These are phyloP conservation scores for Catocala fraxini DNA, from an alignment of 2,888 invertebrate species.

Conservation along the genomic window DNA sequence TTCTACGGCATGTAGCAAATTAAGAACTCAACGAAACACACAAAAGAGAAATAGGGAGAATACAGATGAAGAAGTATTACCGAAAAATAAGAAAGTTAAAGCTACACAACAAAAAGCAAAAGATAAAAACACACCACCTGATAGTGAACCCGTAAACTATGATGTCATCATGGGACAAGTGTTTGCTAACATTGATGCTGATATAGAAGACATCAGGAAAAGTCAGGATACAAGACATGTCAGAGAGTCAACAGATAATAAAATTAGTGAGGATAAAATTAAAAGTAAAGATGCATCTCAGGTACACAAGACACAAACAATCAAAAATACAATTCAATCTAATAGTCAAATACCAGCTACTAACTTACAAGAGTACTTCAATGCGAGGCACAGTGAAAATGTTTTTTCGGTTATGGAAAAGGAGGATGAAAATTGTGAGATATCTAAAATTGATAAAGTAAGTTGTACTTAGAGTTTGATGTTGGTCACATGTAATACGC, in stretches of 20 bases:
- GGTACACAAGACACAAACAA: slow-evolving; percentile 44
- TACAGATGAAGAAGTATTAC: slow-evolving; percentile 47
- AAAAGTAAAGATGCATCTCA: slow-evolving; percentile 25
- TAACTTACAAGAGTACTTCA: slow-evolving; percentile 41
- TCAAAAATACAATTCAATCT: slow-evolving; percentile 22
- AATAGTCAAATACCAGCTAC: slow-evolving; percentile 27
- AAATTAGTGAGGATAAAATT: slow-evolving; percentile 15
- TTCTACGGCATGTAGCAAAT: slow-evolving; percentile 55
- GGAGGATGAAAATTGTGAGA: slow-evolving; percentile 52
- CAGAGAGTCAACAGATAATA: slow-evolving; percentile 17
- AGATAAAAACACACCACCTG: slow-evolving; percentile 39
- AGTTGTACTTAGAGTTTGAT: slow-evolving; percentile 12
- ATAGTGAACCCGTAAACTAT: slow-evolving; percentile 73
- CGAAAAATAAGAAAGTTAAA: slow-evolving; percentile 67
- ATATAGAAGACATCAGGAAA: slow-evolving; percentile 65
- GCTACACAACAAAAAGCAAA: slow-evolving; percentile 27
- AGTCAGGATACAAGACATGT: slow-evolving; percentile 47
- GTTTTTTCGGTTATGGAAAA: slow-evolving; percentile 73
- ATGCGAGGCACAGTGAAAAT: slow-evolving; percentile 75
- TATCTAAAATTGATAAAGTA: slow-evolving; percentile 53
- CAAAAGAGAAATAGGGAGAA: slow-evolving; percentile 67
- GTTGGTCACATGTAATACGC: too few relatives aligned
- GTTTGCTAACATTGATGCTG: slow-evolving; percentile 79
- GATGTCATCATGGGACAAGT: slow-evolving; percentile 76
- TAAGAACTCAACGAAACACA: slow-evolving; percentile 55